phyloP scores from a whole-genome alignment of 2,888 invertebrate genomes.

The Globia sparganii region DNA sequence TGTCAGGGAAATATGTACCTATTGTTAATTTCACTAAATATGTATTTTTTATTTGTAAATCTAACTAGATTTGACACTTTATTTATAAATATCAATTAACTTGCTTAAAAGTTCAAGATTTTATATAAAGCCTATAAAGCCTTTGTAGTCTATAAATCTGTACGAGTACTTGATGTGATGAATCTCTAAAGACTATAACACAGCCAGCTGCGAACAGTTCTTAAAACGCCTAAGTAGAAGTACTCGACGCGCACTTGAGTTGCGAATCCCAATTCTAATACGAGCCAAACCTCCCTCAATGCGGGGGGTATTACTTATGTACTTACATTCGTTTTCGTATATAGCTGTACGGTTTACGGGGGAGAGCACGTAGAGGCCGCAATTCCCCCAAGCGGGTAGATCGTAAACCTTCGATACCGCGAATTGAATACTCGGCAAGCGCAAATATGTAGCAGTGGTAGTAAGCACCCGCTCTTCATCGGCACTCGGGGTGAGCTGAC shows the following conservation, averaged over 20 bases:
- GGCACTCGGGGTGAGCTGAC: conserved; percentile 53
- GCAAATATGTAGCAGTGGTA: conserved; percentile 83
- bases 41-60: too few relatives aligned
- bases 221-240: conserved; percentile 67
- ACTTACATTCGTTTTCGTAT: conserved; percentile 78
- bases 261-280: conserved; percentile 87
- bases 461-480: conserved; percentile 69
- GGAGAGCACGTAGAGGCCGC: conserved; percentile 86
- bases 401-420: conserved; percentile 89
- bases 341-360: conserved; percentile 77
- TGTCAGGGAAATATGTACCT: too few relatives aligned
- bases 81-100: neutral
- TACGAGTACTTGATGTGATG: neutral
- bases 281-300: conserved; percentile 75
- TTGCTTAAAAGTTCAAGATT: neutral
- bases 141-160: neutral
- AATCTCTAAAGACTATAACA: conserved; percentile 4
- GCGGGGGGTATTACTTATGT: conserved; percentile 83
- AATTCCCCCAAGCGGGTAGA: conserved; percentile 89
- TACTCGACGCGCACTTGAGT: conserved; percentile 77
- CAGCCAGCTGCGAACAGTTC: conserved; percentile 48
- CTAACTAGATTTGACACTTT: neutral
- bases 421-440: conserved; percentile 86
- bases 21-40: too few relatives aligned
- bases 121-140: neutral